Evolutionary conservation across 2,797 vertebrate species (phyloP).

Genomic region (Sciaenops ocellatus): DNA sequence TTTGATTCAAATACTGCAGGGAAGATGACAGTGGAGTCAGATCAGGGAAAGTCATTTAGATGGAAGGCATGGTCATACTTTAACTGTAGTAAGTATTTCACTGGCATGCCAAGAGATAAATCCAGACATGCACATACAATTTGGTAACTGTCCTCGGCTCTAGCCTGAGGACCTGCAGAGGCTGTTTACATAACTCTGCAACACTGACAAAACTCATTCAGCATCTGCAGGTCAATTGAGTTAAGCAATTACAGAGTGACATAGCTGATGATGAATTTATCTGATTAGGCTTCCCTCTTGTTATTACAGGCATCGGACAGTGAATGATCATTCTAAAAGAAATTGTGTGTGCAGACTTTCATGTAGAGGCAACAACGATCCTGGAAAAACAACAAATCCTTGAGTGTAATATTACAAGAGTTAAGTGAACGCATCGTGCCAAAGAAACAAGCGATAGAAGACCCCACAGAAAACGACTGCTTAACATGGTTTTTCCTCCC

Average conservation of each 20-base stretch:
- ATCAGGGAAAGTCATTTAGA: constrained; percentile 53
- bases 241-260: constrained; percentile 62
- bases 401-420: constrained; percentile 22
- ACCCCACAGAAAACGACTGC: constrained; percentile 54
- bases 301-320: constrained; percentile 51
- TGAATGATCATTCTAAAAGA: constrained; percentile 47
- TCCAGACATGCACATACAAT: constrained; percentile 44
- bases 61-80: constrained; percentile 19
- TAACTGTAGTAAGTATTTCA: constrained; percentile 27
- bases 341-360: constrained; percentile 52
- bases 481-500: constrained; percentile 65
- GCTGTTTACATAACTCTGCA: constrained; percentile 54
- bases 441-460: constrained; percentile 5
- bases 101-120: constrained; percentile 42
- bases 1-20: constrained; percentile 17
- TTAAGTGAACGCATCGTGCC: constrained; percentile 23
- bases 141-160: constrained; percentile 47
- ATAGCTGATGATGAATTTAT: constrained; percentile 61
- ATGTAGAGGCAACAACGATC: constrained; percentile 31
- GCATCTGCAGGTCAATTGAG: constrained; percentile 51
- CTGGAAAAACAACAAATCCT: constrained; percentile 26
- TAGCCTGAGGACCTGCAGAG: constrained; percentile 40
- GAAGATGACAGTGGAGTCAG: constrained; percentile 29
- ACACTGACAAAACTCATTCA: constrained; percentile 50
- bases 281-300: constrained; percentile 61